Conservation (phyloP, 1,140 invertebrate species). For the Lordiphosa clarofinis region DNA sequence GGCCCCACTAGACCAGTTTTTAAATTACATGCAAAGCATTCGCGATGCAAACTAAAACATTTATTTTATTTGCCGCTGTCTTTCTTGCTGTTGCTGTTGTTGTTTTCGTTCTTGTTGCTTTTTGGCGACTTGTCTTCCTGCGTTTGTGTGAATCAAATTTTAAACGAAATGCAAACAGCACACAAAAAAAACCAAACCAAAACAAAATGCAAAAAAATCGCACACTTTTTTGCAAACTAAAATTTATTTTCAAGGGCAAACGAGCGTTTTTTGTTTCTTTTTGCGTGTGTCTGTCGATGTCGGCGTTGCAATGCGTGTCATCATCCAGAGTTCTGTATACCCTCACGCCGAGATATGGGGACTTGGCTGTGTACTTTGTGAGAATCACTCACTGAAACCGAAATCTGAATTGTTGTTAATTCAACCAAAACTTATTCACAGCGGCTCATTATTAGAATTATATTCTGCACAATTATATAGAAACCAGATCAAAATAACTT, state of each 20-base stretch:
- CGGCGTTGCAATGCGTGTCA: conserved; percentile 54
- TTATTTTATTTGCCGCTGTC: conserved; percentile 52
- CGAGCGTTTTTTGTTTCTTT: conserved; percentile 45
- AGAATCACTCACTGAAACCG: background rate
- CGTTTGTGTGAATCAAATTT: conserved; percentile 66
- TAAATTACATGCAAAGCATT: conserved; percentile 78
- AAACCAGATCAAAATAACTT: too few relatives aligned
- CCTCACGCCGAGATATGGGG: conserved; percentile 11
- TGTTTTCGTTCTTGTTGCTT: conserved; percentile 20
- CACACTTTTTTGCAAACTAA: conserved; percentile 65
- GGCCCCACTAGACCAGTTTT: conserved; percentile 71
- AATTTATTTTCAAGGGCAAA: conserved; percentile 77
- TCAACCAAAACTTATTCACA: too few relatives aligned
- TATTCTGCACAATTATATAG: too few relatives aligned
- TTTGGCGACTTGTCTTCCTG: conserved; percentile 65
- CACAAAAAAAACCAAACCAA: conserved; percentile 29
- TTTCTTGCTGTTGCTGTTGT: conserved; percentile 22
- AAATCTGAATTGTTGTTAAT: too few relatives aligned
- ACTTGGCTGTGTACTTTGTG: background rate
- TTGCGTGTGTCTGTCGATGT: conserved; percentile 23
- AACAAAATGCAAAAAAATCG: conserved; percentile 43
- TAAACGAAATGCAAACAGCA: conserved; percentile 68
- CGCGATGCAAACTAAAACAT: conserved; percentile 75
- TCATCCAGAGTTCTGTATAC: conserved; percentile 37
- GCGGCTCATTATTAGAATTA: too few relatives aligned